Conservation (phyloP, 2,797 vertebrate genomes). For the Gymnothorax javanicus region DNA sequence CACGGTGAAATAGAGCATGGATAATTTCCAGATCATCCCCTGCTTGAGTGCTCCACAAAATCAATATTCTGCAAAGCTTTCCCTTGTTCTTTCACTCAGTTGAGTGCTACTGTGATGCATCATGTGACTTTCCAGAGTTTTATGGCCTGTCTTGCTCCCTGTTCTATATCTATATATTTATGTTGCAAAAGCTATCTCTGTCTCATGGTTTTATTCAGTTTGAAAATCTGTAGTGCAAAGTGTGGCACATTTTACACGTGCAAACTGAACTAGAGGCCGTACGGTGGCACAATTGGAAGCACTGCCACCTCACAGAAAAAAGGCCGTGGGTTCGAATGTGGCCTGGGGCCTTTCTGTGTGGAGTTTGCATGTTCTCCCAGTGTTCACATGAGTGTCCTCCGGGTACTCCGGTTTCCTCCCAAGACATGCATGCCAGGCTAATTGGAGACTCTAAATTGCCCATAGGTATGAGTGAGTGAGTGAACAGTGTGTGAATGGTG, state of each 20-base stretch:
- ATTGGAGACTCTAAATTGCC: no score
- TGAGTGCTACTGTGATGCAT: constrained; percentile 82
- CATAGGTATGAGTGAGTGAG: no score
- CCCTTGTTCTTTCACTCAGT: constrained; percentile 87
- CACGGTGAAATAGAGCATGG: constrained; percentile 75
- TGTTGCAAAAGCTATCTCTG: background rate
- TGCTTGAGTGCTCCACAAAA: constrained; percentile 84
- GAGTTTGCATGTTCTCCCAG: no score
- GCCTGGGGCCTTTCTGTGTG: no score
- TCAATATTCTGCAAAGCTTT: constrained; percentile 92
- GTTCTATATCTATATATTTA: background rate
- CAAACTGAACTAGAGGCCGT: background rate
- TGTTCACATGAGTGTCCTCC: no score
- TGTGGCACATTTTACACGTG: background rate
- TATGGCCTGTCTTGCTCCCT: constrained; percentile 45
- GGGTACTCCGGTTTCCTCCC: no score
- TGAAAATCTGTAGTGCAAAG: background rate
- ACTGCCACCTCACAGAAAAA: no score
- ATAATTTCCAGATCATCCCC: constrained; percentile 72
- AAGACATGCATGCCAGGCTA: no score
- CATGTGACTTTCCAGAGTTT: constrained; percentile 55
- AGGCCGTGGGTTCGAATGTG: no score
- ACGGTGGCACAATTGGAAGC: background rate
- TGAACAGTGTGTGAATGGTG: no score
- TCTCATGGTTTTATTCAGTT: background rate